A percentile compares a stretch with the other conserved stretches of the same genome.
phyloP scores from a whole-genome alignment of 1,140 invertebrate species.

The Papilio xuthus region DNA sequence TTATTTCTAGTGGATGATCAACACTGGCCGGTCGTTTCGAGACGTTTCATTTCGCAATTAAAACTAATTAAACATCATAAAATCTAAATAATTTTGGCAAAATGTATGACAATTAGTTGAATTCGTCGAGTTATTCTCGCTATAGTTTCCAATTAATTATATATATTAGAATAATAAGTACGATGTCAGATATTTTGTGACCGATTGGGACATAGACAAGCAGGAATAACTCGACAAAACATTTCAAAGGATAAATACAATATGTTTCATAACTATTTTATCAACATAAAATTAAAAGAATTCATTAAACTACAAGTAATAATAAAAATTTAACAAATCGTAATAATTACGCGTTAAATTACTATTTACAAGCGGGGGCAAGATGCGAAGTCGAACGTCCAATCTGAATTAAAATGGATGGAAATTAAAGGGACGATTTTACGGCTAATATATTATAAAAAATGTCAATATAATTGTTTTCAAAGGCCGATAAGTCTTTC shows the following conservation, averaged over 20 bases:
- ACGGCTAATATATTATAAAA: constrained; percentile 47
- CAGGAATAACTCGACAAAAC: constrained; percentile 39
- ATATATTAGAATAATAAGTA: constrained; percentile 21
- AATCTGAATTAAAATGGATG: constrained; percentile 73
- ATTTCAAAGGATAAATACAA: constrained; percentile 29
- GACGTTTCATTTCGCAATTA: constrained; percentile 64
- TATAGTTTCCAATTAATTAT: neutral
- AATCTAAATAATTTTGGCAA: constrained; percentile 68
- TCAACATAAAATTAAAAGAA: constrained; percentile 45
- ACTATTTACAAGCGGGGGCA: constrained; percentile 78
- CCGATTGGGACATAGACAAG: neutral
- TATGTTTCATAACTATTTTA: constrained; percentile 30
- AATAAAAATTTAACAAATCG: constrained; percentile 76
- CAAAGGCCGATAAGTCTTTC: constrained; percentile 51
- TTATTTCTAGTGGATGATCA: constrained; percentile 79
- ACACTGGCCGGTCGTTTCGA: constrained; percentile 77
- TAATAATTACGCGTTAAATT: constrained; percentile 68
- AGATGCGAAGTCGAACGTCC: constrained; percentile 73
- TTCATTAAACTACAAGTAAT: constrained; percentile 71
- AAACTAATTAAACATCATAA: constrained; percentile 68
- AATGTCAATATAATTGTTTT: constrained; percentile 52
- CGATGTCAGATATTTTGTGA: constrained; percentile 33
- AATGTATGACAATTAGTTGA: constrained; percentile 50
- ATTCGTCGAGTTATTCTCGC: constrained; percentile 34
- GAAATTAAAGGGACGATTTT: constrained; percentile 73